These are phyloP conservation scores for Trypoxylus dichotomus DNA, from an alignment of 1,140 invertebrate species.

Conservation along the genomic window DNA sequence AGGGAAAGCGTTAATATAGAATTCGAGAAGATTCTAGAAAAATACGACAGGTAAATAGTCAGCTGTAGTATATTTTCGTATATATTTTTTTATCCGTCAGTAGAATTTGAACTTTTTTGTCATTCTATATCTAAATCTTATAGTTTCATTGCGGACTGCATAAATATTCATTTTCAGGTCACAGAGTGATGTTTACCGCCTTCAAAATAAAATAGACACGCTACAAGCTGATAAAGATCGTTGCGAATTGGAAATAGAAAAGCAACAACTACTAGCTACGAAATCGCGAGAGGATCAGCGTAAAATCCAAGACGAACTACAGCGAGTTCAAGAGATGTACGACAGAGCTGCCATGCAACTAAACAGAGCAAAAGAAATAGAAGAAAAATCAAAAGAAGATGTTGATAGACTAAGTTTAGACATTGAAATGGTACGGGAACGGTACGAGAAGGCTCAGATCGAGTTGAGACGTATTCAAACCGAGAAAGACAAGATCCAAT, in stretches of 20 bases:
- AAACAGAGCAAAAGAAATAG: constrained; percentile 81
- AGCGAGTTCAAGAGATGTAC: constrained; percentile 83
- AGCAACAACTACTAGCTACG: constrained; percentile 72
- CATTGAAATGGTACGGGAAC: constrained; percentile 83
- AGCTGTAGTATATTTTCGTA: no score
- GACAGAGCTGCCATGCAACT: constrained; percentile 82
- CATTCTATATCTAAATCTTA: background rate
- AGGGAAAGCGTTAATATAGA: constrained; percentile 86
- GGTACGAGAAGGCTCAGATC: constrained; percentile 85
- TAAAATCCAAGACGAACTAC: constrained; percentile 81
- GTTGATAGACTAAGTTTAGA: constrained; percentile 78
- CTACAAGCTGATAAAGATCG: constrained; percentile 84
- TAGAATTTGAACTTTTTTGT: no score
- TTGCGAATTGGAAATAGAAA: constrained; percentile 82
- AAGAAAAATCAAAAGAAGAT: constrained; percentile 89
- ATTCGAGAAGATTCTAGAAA: constrained; percentile 89
- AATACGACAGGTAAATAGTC: constrained; percentile 88
- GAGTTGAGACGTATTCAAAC: constrained; percentile 78
- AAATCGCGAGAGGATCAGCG: constrained; percentile 85
- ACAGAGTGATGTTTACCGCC: constrained; percentile 84
- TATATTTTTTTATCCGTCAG: no score
- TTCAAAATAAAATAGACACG: constrained; percentile 85
- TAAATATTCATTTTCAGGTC: constrained; percentile 60
- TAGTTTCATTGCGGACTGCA: constrained; percentile 28
- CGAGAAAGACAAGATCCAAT: constrained; percentile 83